These are phyloP conservation scores for Pheucticus melanocephalus DNA, from an alignment of 2,113 vertebrate genomes.

Conservation along the genomic window DNA sequence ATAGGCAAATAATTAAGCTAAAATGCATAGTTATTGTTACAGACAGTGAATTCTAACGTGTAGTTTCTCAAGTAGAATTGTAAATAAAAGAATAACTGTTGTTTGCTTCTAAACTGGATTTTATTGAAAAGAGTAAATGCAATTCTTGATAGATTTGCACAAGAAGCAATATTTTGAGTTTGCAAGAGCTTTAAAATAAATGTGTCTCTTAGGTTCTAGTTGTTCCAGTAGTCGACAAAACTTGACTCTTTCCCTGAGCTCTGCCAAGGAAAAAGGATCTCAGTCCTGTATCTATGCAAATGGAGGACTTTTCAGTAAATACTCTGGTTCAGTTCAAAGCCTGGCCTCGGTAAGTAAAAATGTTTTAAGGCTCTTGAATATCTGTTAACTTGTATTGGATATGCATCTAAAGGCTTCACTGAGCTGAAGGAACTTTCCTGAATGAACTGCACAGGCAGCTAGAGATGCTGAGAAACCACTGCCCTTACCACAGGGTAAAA, in stretches of 20 bases:
- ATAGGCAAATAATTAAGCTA: neutral
- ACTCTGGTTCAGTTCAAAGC: conserved; percentile 88
- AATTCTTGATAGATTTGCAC: neutral
- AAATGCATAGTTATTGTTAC: neutral
- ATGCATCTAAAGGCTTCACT: neutral
- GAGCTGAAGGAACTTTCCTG: neutral
- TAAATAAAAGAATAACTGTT: neutral
- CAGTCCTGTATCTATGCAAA: conserved; percentile 74
- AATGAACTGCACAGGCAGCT: neutral
- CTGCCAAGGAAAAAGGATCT: conserved; percentile 79
- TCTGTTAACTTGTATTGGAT: neutral
- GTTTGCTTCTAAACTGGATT: neutral
- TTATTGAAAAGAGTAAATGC: neutral
- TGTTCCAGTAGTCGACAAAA: conserved; percentile 83
- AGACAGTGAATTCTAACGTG: neutral
- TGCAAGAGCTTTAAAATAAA: neutral
- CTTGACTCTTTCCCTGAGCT: conserved; percentile 84
- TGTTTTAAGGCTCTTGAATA: neutral
- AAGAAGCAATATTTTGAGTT: neutral
- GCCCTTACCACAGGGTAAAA: neutral
- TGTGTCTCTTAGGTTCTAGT: conserved; percentile 76
- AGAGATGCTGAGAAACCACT: neutral
- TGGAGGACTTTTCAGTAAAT: conserved; percentile 82
- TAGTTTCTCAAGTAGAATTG: neutral
- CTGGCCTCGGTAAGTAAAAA: conserved; percentile 83